These are phyloP conservation scores for Petaurus breviceps DNA, from an alignment of 2,113 vertebrate genomes.

Conservation along the genomic window DNA sequence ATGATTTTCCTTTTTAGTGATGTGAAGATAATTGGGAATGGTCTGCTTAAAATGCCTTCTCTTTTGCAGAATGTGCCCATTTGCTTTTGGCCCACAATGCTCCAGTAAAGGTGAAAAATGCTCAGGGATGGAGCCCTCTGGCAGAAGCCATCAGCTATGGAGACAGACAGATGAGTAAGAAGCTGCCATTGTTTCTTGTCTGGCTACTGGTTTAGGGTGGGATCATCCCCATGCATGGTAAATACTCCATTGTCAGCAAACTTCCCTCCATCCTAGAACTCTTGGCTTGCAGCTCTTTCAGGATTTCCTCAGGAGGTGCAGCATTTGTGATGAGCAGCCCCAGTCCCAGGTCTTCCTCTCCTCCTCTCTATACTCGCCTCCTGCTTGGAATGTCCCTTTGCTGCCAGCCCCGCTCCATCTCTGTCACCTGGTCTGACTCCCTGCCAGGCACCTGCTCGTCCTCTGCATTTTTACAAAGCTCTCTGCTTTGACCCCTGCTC, in stretches of 20 bases:
- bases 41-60: constrained; percentile 37
- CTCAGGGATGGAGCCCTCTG: constrained; percentile 99
- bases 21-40: neutral
- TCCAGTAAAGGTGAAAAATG: constrained; percentile 99
- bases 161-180: constrained; percentile 99
- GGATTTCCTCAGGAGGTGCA: no score
- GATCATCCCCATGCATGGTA: no score
- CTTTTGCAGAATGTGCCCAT: constrained; percentile 95
- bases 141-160: constrained; percentile 99
- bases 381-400: neutral
- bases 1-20: constrained; percentile 33
- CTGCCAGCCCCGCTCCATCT: neutral
- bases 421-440: neutral
- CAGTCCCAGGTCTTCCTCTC: no score
- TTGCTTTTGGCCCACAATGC: constrained; percentile 99
- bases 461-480: no score
- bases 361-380: neutral
- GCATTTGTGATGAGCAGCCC: no score
- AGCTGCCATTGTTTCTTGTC: no score
- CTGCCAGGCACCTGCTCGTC: neutral
- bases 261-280: no score
- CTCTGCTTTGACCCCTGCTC: no score
- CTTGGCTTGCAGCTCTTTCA: no score
- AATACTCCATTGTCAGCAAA: neutral
- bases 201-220: neutral